A percentile compares a stretch with the other conserved stretches of the same genome.
These are phyloP conservation scores for Andrena hattorfiana DNA, from an alignment of 2,888 invertebrate genomes.

Conservation along the genomic window DNA sequence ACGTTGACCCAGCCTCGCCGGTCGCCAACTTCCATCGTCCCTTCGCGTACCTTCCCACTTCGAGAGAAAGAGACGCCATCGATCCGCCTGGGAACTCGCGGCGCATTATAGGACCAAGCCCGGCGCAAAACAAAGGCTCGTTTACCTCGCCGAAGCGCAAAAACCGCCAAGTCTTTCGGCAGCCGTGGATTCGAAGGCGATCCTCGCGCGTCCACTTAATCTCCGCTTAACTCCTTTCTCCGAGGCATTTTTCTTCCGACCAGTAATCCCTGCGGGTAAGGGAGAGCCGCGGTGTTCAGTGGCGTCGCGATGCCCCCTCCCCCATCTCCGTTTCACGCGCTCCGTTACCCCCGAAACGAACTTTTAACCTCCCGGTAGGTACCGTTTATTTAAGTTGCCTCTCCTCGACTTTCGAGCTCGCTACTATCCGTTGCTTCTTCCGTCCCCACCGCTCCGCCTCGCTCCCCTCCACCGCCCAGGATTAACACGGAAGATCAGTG, in stretches of 20 bases:
- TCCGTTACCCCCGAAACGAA: neutral
- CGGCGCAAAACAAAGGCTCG: constrained; percentile 7
- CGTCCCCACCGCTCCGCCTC: too few species aligned
- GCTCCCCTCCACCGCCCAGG: too few species aligned
- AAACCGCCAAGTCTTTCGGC: neutral
- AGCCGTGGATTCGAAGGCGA: neutral
- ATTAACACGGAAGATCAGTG: too few species aligned
- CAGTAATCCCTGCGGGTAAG: neutral
- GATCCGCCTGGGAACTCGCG: constrained; percentile 2
- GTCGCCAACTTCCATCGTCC: too few species aligned
- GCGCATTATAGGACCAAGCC: neutral
- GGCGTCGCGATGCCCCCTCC: neutral
- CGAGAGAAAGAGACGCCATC: neutral
- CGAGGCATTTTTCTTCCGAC: constrained; percentile 5
- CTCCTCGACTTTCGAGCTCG: neutral
- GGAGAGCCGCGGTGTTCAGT: neutral
- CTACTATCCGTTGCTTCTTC: too few species aligned
- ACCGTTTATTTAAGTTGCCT: constrained; percentile 6
- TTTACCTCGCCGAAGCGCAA: neutral
- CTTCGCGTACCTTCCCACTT: too few species aligned
- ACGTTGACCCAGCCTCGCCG: too few species aligned
- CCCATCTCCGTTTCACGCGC: neutral
- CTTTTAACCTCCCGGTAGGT: constrained; percentile 14
- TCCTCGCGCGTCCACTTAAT: constrained; percentile 17
- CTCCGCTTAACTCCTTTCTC: neutral